Evolutionary conservation across 2,113 vertebrate genomes (phyloP).

Genomic region (Argyrosomus japonicus): DNA sequence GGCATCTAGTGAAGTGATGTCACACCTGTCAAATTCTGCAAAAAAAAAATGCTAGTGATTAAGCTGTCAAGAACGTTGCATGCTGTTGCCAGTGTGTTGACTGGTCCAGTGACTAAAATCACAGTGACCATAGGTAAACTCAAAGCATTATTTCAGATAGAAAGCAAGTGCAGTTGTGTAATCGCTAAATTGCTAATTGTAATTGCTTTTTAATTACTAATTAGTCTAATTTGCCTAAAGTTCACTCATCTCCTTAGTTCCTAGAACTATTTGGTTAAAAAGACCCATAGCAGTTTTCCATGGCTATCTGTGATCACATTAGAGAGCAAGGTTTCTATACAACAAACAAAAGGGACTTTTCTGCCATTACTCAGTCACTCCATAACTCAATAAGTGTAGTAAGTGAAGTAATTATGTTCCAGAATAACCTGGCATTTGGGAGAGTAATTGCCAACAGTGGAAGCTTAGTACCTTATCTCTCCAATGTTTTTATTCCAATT

Average conservation of each 20-base stretch:
- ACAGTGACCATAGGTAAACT: background rate
- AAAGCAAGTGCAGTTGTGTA: background rate
- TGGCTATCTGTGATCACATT: background rate
- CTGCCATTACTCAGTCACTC: background rate
- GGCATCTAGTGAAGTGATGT: constrained; percentile 16
- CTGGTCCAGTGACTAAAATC: constrained; percentile 12
- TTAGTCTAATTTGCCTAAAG: background rate
- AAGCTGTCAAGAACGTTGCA: constrained; percentile 16
- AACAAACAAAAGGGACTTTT: constrained; percentile 6
- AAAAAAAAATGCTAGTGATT: constrained; percentile 1
- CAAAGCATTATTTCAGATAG: background rate
- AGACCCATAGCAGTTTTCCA: background rate
- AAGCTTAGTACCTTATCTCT: background rate
- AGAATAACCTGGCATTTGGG: background rate
- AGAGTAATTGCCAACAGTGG: background rate
- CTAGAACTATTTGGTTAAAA: background rate
- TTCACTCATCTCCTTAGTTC: background rate
- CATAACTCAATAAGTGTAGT: background rate
- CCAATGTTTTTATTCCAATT: background rate
- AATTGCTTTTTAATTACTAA: too few species aligned
- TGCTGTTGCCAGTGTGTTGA: constrained; percentile 14
- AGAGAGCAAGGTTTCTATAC: background rate
- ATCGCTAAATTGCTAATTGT: background rate
- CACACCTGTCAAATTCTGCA: constrained; percentile 11
- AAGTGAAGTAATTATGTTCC: background rate